Evolutionary conservation across 1,140 invertebrate species (phyloP).

Genomic region (Macrotrachela quadricornifera): DNA sequence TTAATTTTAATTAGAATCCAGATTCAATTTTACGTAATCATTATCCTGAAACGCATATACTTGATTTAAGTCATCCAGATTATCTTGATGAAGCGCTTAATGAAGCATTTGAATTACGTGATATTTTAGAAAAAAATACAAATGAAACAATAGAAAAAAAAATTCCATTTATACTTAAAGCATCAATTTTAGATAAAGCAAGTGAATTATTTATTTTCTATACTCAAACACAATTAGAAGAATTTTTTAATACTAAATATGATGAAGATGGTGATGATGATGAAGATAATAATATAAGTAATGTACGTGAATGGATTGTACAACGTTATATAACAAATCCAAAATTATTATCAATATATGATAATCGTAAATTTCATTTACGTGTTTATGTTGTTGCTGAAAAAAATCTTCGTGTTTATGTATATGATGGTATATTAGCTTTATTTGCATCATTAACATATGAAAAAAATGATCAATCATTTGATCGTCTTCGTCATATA

Average conservation of each 20-base stretch:
- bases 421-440: slow-evolving; percentile 1
- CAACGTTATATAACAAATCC: slow-evolving; percentile 1
- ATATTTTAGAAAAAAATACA: not conserved
- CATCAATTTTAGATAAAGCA: slow-evolving; percentile 1
- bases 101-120: not conserved
- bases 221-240: slow-evolving; percentile 1
- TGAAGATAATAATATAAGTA: not conserved
- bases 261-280: not conserved
- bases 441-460: not conserved
- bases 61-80: not conserved
- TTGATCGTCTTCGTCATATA: not conserved
- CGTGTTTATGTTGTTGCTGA: slow-evolving; percentile 2
- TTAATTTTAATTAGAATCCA: not conserved
- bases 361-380: slow-evolving; percentile 5
- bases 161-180: not conserved
- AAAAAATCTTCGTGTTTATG: not conserved
- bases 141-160: not conserved
- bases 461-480: not conserved
- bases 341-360: not conserved
- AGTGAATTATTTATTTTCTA: slow-evolving; percentile 3
- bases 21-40: not conserved
- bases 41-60: not conserved
- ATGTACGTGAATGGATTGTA: slow-evolving; percentile 3
- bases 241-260: not conserved
- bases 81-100: slow-evolving; percentile 4